These are phyloP conservation scores for Panopea generosa DNA, from an alignment of 2,888 invertebrate species.

Conservation along the genomic window DNA sequence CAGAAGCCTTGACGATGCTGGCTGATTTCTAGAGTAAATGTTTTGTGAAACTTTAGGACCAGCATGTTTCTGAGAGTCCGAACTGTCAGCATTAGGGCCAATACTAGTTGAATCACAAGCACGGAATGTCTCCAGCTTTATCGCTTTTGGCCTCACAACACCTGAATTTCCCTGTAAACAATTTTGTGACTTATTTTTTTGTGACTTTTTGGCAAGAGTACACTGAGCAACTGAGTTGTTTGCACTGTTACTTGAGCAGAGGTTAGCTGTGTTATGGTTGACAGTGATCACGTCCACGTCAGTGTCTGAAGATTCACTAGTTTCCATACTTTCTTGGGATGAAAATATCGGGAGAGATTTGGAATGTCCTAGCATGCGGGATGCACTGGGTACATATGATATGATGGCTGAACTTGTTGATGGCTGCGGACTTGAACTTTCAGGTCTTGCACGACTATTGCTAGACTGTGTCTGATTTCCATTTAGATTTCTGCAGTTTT, in stretches of 20 bases:
- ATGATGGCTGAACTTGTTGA: conserved; percentile 33
- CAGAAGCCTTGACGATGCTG: not conserved
- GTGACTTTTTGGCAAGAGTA: not conserved
- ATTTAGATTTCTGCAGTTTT: not conserved
- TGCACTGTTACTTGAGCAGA: not conserved
- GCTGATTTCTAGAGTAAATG: not conserved
- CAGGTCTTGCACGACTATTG: not conserved
- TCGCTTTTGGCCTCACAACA: conserved; percentile 54
- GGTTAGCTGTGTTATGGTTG: too few species aligned
- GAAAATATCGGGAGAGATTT: conserved; percentile 44
- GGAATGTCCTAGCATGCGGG: conserved; percentile 28
- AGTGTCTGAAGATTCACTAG: conserved; percentile 52
- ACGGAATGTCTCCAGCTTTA: conserved; percentile 51
- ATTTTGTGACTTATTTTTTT: conserved; percentile 1
- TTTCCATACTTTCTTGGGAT: conserved; percentile 63
- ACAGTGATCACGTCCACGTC: conserved; percentile 51
- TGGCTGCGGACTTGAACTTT: conserved; percentile 23
- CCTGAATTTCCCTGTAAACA: conserved; percentile 26
- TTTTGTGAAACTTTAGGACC: not conserved
- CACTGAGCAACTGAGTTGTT: not conserved
- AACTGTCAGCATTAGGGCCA: not conserved
- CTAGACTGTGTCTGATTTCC: not conserved
- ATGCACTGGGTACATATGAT: not conserved
- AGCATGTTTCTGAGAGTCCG: not conserved
- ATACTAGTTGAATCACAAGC: conserved; percentile 28